phyloP scores from a whole-genome alignment of 2,113 vertebrate species.

The Ornithorhynchus anatinus region DNA sequence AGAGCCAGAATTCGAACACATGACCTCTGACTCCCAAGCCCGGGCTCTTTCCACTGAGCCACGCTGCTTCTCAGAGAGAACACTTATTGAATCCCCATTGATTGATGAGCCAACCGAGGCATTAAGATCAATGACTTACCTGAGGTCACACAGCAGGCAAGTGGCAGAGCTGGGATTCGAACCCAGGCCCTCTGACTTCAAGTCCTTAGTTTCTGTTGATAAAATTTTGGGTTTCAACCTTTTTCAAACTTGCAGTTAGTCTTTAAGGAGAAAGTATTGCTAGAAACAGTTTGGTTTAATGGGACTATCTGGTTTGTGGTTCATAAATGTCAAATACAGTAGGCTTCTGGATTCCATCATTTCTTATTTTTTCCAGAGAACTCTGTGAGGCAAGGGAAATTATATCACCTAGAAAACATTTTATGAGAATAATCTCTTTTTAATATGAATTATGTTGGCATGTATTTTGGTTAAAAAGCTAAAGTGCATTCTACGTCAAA shows the following conservation, averaged over 20 bases:
- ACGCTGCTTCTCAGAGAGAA: too few relatives aligned
- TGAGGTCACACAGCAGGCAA: too few relatives aligned
- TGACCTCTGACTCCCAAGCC: too few relatives aligned
- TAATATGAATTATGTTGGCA: neutral
- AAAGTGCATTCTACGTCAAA: neutral
- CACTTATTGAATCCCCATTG: too few relatives aligned
- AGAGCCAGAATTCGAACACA: too few relatives aligned
- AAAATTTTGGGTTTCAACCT: neutral
- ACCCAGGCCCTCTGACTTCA: too few relatives aligned
- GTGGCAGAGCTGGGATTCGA: too few relatives aligned
- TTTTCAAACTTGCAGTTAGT: neutral
- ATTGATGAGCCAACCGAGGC: too few relatives aligned
- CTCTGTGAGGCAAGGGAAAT: neutral
- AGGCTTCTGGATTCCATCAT: neutral
- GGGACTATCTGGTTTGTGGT: neutral
- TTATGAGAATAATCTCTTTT: neutral
- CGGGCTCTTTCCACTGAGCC: too few relatives aligned
- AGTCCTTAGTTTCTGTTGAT: neutral
- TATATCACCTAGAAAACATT: neutral
- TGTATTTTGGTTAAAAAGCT: neutral
- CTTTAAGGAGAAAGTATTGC: neutral
- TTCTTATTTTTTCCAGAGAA: neutral
- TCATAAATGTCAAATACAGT: neutral
- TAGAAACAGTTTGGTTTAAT: neutral
- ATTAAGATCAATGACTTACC: too few relatives aligned